Base-by-base conservation (phyloP, 2,797 vertebrate genomes). In the Amblyopsis hoosieri region DNA sequence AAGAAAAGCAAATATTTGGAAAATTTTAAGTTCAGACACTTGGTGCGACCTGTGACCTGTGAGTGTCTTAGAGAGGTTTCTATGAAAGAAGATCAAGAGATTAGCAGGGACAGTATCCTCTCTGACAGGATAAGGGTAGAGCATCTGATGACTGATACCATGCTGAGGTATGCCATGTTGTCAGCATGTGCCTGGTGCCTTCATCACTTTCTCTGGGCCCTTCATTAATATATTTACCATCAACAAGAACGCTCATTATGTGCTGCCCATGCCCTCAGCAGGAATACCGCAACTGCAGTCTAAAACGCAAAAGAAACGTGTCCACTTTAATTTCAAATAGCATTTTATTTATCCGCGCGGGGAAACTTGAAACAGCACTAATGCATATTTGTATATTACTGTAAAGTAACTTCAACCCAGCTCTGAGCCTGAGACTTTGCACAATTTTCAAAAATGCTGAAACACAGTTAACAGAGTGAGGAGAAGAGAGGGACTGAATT, bases 61-160 rank as follows among this genome's bases (percentile, higher is more conserved):
- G 48, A 54, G 55, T 46, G 69, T 77, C 67, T 78, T 64, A 46
- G 61, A 67, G 57, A 72, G 72, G 70, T 81, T 78, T 85, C 72
- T 79, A 85, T 82, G 81, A 83, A 85, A 85, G 84, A 81, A 84
- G 88, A 85, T 87, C 74, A 88, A 78, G 59, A 77, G 89, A 87
- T 90, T 88, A 88, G 62, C 81, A 67, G 54, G 74, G 71, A 60
- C 42, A 45, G 72, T 47, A 75, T 85, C 80, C 62, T 80, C 66
- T 75, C 54, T 57, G 58, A 72, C 67, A 71, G 64, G 71, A 67
- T 54, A 61, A 80, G 45, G 70, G 62, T 66, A 61, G 56, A 62
- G 75, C 67, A 69, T 72, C 67, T 10, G 77, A 79, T 51, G 74
- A 77, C 78, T 80, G 80, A 85, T 78, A 77, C 71, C 23, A 15